Evolutionary conservation across 2,113 vertebrate genomes (phyloP), one percentile per base, ranked within the genome.

Genomic region (Channa argus): DNA sequence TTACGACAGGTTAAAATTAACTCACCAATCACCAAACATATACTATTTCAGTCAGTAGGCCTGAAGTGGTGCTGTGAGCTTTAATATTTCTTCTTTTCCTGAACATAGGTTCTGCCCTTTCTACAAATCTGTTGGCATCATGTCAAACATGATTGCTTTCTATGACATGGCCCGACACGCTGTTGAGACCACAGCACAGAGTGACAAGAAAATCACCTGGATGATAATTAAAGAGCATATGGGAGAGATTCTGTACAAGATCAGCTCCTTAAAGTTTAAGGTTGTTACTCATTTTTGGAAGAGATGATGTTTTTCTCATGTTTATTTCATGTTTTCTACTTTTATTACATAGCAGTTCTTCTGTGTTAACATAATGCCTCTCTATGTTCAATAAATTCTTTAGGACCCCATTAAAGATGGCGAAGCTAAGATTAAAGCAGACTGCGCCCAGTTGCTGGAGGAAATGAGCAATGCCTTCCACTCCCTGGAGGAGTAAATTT

Each of bases 251-350:
- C 95, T 99, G 58, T 99, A 99, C 90, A 97, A 93, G 80, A 95
- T 99, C 85, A 97, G 96, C 87, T 96, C 96, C 80, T 98, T 99
- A 97, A 99, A 99, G 86, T 99, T 99, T 88, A 99, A 98, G 96
- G 98, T 15, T 55, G 0, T 39, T 54, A 33, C 12, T 65, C 24
- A 0, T 33, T 43, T 62, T 37, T 14, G 11, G 10, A 0, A 6
- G 8, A 8, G 11, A 38, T 14, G 33, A 14, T 13, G 2, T 6
- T 44, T 63, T 34, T 53, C 1, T 41, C 6, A 14, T 13, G 2
- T 6, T 44, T 63, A 13, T 53, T 4, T 41, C 6, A 41, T 4
- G n/a, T 8, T 24, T 24, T 51, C 1, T 8, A 8, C 0, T 38
- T 43, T 46, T 5, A 58, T 51, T 6, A 2, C 1, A 52, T 41